Base-by-base conservation (phyloP, 2,113 vertebrate genomes). In the Plestiodon gilberti region DNA sequence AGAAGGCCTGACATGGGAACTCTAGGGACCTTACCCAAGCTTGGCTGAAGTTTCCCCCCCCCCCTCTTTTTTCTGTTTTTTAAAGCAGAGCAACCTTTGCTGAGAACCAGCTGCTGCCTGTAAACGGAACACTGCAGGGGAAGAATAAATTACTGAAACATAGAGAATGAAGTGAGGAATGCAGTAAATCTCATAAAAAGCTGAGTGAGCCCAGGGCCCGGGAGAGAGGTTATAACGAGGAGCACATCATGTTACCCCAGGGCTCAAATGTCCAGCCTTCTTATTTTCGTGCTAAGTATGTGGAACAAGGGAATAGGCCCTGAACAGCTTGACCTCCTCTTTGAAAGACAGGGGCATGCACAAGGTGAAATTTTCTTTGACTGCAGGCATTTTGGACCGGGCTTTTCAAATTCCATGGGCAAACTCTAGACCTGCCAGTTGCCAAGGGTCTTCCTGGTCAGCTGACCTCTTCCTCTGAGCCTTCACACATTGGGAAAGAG, bases 131-230 rank as follows among this genome's bases (percentile, higher is more conserved):
- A 91, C 92, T 80, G 78, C 88, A 80, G 84, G 81, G 64, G 87
- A 84, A 95, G 90, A 90, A 93, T 89, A 93, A 94, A 95, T 92
- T 73, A 90, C 85, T 65, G 73, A 85, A 82, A 90, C 10, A 67
- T 2, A 18, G 61, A 84, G 82, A 88, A 87, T 0, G 1, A 0
- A 0, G 70, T 77, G 13, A 84, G 82, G 84, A 78, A 88, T 4
- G 82, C 84, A 88, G 81, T 17, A 10, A 65, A 89, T 30, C 70
- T 61, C 69, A 87, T 59, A 67, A 91, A 73, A 89, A 82, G 55
- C 78, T 22, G 28, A 77, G 85, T 59, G 77, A 64, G 79, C 59
- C 82, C 55, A 28, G 15, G 75, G 33, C 30, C 17, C 1, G 25
- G 35, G 43, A 55, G 86, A 80, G 86, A 82, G 62, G 86, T 87